Evolutionary conservation across 2,113 vertebrate species (phyloP), one percentile per base, ranked within the genome.

Genomic region (Peromyscus leucopus): DNA sequence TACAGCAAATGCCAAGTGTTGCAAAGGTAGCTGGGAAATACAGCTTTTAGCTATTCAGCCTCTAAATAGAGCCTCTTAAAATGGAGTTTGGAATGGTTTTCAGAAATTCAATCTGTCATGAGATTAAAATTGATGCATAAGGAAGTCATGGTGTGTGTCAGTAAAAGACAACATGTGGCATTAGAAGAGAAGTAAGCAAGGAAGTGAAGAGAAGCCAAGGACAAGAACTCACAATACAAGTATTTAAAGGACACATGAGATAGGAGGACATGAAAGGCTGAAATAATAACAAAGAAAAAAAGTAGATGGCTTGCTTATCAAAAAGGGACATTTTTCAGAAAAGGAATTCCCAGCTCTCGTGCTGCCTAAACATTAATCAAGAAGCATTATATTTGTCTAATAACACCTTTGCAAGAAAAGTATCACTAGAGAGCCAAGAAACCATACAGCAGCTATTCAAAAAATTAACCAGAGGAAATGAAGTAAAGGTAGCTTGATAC

Each of bases 41-140:
- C 0, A 93, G n/a, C 5, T 67, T 90, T 94, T 74, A 96, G 22
- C 71, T 93, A 85, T 91, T 72, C 8, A 71, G 61, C 31, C 79
- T 96, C 72, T 89, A 96, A 93, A 85, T 57, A 85, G 19, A 94
- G 61, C 9, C 46, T 61, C 42, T 71, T 79, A 93, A 95, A 92
- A 42, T 65, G 42, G 24, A 16, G 22, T 59, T 71, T 94, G 51
- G 15, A 95, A 85, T 80, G 63, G 11, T 88, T 33, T 72, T 94
- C 46, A 87, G 74, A 92, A 75, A 95, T 21, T 85, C 69, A 88
- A 17, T 92, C 89, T 96, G 90, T 55, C 91, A 95, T 39, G 28
- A 88, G 67, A 28, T 95, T 89, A 71, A 89, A 95, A 97, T 91
- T 75, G 57, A 83, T 36, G 76, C 89, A 93, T 91, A 89, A 93